Evolutionary conservation across 2,113 vertebrate genomes (phyloP), one percentile per base, ranked within the genome.

Genomic region (Gymnocephalus cernua): DNA sequence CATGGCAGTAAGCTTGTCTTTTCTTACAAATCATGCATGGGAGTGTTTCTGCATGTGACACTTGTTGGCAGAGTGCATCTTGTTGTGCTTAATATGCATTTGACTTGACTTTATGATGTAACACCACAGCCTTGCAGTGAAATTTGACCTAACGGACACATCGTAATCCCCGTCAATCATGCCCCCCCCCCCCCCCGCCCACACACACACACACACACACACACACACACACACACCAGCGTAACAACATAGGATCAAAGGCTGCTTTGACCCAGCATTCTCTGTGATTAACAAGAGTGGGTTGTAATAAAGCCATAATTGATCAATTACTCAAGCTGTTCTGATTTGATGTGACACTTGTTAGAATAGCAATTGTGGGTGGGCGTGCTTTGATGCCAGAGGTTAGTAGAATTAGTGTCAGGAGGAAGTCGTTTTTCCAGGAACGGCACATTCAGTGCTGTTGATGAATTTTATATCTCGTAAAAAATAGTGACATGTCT

Each of bases 261-360:
- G 66, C 71, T 11, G 54, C 61, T 80, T 67, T 74, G 3, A 79
- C 61, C 62, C 61, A 21, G 23, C 15, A 32, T 38, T 80, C 69
- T 57, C 45, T 73, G 35, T 77, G 41, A 66, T 74, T 79, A 75
- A 51, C 54, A 77, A 67, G 70, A 59, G 32, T 58, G 19, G 29
- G 65, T 10, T 15, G 32, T 56, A 77, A 84, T 74, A 1, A 68
- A 83, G 70, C 58, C 58, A 56, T 85, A 80, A 89, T 62, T 81
- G 84, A 84, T 85, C 72, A 48, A 85, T 89, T 88, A 72, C 85
- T 77, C 70, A 16, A 25, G 59, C 23, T 11, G 10, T 83, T 83
- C 70, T 51, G 29, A 84, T 82, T 59, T 48, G 58, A 66, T 64
- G 61, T 77, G 66, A 54, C 71, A 51, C 58, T 70, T 64, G 65